phyloP scores from a whole-genome alignment of 2,797 vertebrate genomes.

The Sebastes hubbsi region DNA sequence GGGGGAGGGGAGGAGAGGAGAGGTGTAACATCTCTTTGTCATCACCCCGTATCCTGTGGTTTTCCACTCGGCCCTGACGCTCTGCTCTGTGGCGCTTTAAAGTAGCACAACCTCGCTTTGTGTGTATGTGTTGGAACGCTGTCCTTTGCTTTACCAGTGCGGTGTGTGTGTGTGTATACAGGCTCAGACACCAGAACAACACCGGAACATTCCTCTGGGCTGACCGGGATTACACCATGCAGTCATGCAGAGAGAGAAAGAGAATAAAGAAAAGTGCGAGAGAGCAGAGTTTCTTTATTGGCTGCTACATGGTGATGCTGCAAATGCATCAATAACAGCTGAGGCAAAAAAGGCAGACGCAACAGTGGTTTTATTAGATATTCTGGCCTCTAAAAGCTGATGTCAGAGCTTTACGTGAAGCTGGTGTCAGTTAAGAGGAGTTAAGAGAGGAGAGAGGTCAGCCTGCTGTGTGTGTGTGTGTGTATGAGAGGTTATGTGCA shows the following conservation, averaged over 20 bases:
- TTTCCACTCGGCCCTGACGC: slow-evolving; percentile 58
- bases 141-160: slow-evolving; percentile 43
- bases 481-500: slow-evolving; percentile 22
- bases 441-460: slow-evolving; percentile 58
- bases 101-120: slow-evolving; percentile 41
- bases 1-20: slow-evolving; percentile 72
- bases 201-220: slow-evolving; percentile 67
- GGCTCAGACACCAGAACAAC: slow-evolving; percentile 70
- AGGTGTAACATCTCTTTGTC: slow-evolving; percentile 79
- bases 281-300: not conserved
- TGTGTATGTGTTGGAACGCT: slow-evolving; percentile 36
- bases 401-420: slow-evolving; percentile 44
- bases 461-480: slow-evolving; percentile 38
- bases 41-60: slow-evolving; percentile 68
- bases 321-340: not conserved
- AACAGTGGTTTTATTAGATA: slow-evolving; percentile 15
- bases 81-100: slow-evolving; percentile 35
- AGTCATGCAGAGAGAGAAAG: slow-evolving; percentile 51
- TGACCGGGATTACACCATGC: slow-evolving; percentile 60
- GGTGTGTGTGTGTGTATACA: slow-evolving; percentile 20
- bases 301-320: not conserved
- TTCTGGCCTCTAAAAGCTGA: slow-evolving; percentile 38
- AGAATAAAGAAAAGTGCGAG: slow-evolving; percentile 12
- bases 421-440: slow-evolving; percentile 51
- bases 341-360: not conserved